Evolutionary conservation across 2,797 vertebrate species (phyloP).

Genomic region (Sebastes nivosus): DNA sequence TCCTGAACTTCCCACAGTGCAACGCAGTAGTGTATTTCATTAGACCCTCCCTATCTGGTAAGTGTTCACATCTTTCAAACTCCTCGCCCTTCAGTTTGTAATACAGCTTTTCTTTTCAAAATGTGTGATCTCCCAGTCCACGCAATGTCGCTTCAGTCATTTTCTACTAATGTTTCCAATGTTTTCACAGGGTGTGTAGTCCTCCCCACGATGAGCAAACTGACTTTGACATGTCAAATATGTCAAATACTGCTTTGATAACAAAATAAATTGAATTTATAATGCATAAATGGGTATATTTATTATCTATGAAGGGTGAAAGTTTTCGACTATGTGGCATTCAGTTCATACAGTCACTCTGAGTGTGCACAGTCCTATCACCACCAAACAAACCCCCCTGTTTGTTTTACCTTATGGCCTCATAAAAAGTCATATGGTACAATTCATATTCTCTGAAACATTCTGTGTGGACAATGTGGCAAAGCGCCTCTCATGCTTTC

Average conservation of each 20-base stretch:
- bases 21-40: background rate
- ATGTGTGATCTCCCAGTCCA: background rate
- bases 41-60: background rate
- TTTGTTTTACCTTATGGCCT: constrained; percentile 41
- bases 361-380: constrained; percentile 1
- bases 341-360: background rate
- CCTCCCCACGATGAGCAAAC: background rate
- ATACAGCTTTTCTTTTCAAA: background rate
- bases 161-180: background rate
- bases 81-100: no score
- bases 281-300: background rate
- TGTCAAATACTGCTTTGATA: background rate
- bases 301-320: background rate
- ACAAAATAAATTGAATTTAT: background rate
- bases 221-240: background rate
- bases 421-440: constrained; percentile 29
- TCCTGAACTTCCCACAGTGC: background rate
- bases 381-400: background rate
- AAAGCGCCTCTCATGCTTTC: background rate
- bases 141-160: background rate
- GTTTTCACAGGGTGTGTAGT: background rate
- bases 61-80: background rate
- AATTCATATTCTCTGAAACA: background rate
- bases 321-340: background rate
- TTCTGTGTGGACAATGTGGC: background rate